A percentile compares a stretch with the other conserved stretches of the same genome.
Evolutionary conservation across 2,797 vertebrate genomes (phyloP).

Genomic region (Lycodopsis pacificus): DNA sequence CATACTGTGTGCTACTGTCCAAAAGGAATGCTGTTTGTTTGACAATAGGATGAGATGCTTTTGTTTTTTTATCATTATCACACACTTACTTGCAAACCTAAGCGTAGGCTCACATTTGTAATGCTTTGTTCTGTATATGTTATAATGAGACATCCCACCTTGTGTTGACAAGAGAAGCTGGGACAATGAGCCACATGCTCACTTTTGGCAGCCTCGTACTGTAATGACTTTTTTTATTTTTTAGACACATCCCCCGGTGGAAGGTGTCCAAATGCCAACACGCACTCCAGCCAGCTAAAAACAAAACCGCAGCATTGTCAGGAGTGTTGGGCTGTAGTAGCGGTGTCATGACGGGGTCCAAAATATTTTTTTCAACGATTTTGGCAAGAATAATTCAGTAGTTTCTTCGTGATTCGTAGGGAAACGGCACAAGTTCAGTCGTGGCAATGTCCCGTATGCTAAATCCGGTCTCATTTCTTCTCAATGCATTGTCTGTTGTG

Average conservation of each 20-base stretch:
- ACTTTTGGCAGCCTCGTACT: conserved; percentile 49
- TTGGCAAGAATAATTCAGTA: conserved; percentile 22
- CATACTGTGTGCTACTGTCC: background rate
- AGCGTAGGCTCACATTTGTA: conserved; percentile 24
- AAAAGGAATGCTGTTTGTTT: background rate
- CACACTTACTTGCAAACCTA: conserved; percentile 16
- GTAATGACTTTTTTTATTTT: conserved; percentile 32
- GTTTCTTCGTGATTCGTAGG: conserved; percentile 36
- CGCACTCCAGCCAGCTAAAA: conserved; percentile 32
- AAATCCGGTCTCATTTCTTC: conserved; percentile 13
- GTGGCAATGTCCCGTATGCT: conserved; percentile 6
- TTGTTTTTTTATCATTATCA: conserved; percentile 24
- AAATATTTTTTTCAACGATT: conserved; percentile 28
- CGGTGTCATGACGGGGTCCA: conserved; percentile 19
- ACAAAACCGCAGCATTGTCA: conserved; percentile 47
- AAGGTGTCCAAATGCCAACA: conserved; percentile 53
- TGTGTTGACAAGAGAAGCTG: conserved; percentile 36
- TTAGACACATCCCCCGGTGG: conserved; percentile 16
- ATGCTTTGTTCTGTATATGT: conserved; percentile 43
- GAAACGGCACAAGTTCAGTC: conserved; percentile 12
- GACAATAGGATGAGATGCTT: background rate
- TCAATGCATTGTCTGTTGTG: conserved; percentile 21
- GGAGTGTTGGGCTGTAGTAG: conserved; percentile 17
- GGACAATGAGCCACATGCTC: conserved; percentile 59
- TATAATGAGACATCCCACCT: conserved; percentile 51